Evolutionary conservation across 2,888 invertebrate species (phyloP).

Genomic region (Metalampra italica): DNA sequence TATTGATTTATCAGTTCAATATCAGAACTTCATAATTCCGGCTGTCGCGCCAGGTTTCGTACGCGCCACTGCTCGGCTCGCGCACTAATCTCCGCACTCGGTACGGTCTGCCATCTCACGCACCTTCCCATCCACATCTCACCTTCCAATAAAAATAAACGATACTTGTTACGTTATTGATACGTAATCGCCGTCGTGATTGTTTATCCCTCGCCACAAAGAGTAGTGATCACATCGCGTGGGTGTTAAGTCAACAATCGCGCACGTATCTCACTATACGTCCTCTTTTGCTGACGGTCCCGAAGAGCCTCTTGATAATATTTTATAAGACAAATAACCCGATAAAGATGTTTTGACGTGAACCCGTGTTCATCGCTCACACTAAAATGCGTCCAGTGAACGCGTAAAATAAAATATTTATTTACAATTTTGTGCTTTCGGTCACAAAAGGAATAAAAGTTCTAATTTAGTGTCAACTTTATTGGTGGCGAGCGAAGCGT

Average conservation of each 20-base stretch:
- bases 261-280: conserved; percentile 65
- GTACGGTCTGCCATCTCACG: conserved; percentile 19
- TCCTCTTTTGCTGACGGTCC: conserved; percentile 77
- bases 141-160: conserved; percentile 69
- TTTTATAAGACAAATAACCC: conserved; percentile 79
- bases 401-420: conserved; percentile 75
- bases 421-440: conserved; percentile 67
- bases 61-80: conserved; percentile 53
- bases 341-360: conserved; percentile 79
- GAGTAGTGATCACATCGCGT: conserved; percentile 70
- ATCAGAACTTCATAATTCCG: conserved; percentile 66
- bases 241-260: conserved; percentile 75
- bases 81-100: conserved; percentile 47
- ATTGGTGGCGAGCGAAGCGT: conserved; percentile 72
- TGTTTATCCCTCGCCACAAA: conserved; percentile 71
- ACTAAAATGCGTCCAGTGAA: conserved; percentile 75
- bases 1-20: conserved; percentile 69
- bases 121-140: conserved; percentile 57
- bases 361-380: conserved; percentile 78
- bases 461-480: conserved; percentile 74
- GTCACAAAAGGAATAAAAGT: conserved; percentile 62
- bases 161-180: conserved; percentile 67
- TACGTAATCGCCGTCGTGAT: conserved; percentile 73
- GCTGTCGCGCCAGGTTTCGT: conserved; percentile 65
- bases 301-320: conserved; percentile 76